Percentiles rank a stretch among this genome's conserved stretches.
phyloP scores from a whole-genome alignment of 35 echinoderm and acorn worm genomes.

The Apostichopus japonicus region DNA sequence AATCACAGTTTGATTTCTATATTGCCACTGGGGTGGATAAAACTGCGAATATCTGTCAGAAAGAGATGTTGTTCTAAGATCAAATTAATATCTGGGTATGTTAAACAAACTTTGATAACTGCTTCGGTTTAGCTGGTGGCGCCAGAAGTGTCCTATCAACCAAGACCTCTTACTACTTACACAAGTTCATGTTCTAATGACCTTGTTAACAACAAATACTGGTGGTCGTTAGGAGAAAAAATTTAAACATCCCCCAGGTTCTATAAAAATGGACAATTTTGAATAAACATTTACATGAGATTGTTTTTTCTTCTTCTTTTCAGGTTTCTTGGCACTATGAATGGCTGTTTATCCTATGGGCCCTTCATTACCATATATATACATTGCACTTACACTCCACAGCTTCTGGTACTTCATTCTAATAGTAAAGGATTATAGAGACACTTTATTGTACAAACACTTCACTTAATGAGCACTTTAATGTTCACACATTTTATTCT shows the following conservation, averaged over 20 bases:
- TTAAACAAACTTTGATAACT: conserved; percentile 37
- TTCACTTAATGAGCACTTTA: too few species aligned
- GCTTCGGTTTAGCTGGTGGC: neutral
- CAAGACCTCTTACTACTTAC: neutral
- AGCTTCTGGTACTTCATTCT: too few species aligned
- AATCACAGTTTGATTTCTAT: conserved; percentile 14
- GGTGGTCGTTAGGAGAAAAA: neutral
- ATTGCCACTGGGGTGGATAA: neutral
- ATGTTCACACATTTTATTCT: too few species aligned
- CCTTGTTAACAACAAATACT: neutral
- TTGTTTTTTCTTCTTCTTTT: too few species aligned
- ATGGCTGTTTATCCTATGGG: too few species aligned
- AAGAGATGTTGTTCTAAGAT: conserved; percentile 39
- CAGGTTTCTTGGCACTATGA: too few species aligned
- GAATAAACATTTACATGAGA: too few species aligned
- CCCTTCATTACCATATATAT: too few species aligned
- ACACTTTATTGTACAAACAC: too few species aligned
- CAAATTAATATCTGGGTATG: conserved; percentile 25
- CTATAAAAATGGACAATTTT: too few species aligned
- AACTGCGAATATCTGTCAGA: neutral
- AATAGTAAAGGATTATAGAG: too few species aligned
- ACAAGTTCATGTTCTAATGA: neutral
- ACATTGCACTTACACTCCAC: too few species aligned
- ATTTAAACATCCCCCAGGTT: neutral
- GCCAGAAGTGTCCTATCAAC: neutral